Evolutionary conservation across 2,888 invertebrate genomes (phyloP), one percentile per base, ranked within the genome.

Genomic region (Clistopyga incitator): DNA sequence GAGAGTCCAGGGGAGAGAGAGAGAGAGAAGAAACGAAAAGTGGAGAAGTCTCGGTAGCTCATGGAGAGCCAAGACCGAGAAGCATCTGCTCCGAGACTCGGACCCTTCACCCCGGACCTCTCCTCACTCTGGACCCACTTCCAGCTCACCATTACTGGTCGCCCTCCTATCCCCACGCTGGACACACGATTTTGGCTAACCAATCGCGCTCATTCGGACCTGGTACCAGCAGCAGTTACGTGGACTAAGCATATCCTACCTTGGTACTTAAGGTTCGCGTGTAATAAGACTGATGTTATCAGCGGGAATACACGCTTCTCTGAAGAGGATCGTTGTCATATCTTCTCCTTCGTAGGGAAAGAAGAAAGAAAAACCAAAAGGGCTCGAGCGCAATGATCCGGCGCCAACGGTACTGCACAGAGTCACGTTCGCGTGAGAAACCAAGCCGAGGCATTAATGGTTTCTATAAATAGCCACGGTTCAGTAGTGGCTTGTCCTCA

Each of bases 71-170:
- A 59, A 38, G 29, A 29, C 78, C 47, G 61, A 74, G 71, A 72
- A 79, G 79, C 79, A 79, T 79, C 79, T 79, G 79, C 75, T 79
- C 79, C 47, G 72, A 61, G 38, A 13, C 47, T 47, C 38, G 47
- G 59, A 54, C 61, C 47, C 72, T 61, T 29, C 61, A 61, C 72
- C 59, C 64, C 64, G 64, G 10, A 23, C 61, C 50, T 64, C 64
- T 29, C 64, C 38, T 23, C 20, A n/a, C 38, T 47, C 75, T 75
- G 74, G 75, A 50, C 47, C 59, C 59, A 20, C 59, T 50, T 6
- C 45, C 45, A 23, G 47, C 10, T n/a, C 50, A n/a, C 25, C 13
- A 47, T 64, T 29, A 74, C 52, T 64, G 50, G 75, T 75, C n/a
- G 50, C 50, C 47, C 20, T 23, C 38, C n/a, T 52, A 61, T 20